These are phyloP conservation scores for Scomber japonicus DNA, from an alignment of 2,113 vertebrate genomes.

Conservation along the genomic window DNA sequence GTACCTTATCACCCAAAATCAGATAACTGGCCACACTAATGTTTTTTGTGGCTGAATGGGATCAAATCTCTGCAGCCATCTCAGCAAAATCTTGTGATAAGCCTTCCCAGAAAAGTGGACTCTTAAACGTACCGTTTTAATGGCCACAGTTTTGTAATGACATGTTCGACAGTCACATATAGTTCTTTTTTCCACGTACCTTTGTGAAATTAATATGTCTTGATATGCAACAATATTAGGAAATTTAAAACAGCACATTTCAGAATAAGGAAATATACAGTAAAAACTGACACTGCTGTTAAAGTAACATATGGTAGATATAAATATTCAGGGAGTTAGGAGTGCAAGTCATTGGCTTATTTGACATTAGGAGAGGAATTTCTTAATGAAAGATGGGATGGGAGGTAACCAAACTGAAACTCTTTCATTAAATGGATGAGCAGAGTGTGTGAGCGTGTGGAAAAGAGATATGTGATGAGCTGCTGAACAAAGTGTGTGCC, in stretches of 20 bases:
- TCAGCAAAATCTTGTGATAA: neutral
- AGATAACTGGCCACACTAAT: too few relatives aligned
- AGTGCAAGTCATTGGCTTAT: neutral
- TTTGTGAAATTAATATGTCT: neutral
- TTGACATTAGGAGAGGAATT: neutral
- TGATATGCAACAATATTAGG: neutral
- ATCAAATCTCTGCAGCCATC: too few relatives aligned
- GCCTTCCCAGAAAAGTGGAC: neutral
- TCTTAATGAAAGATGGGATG: slow-evolving; percentile 32
- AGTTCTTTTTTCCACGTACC: too few relatives aligned
- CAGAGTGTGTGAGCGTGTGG: slow-evolving; percentile 26
- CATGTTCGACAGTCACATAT: too few relatives aligned
- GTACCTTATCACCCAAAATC: too few relatives aligned
- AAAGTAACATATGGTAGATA: too few relatives aligned
- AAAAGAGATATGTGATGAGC: slow-evolving; percentile 50
- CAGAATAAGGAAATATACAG: neutral
- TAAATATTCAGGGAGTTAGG: slow-evolving; percentile 10
- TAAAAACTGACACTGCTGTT: slow-evolving; percentile 10
- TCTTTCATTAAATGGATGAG: slow-evolving; percentile 53
- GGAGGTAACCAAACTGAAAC: slow-evolving; percentile 12
- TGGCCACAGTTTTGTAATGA: too few relatives aligned
- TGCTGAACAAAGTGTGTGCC: neutral
- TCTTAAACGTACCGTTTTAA: too few relatives aligned
- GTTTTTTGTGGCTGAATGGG: too few relatives aligned
- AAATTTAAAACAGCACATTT: slow-evolving; percentile 5